Base-by-base conservation (phyloP, 2,888 invertebrate species). In the Plagiodera versicolora region DNA sequence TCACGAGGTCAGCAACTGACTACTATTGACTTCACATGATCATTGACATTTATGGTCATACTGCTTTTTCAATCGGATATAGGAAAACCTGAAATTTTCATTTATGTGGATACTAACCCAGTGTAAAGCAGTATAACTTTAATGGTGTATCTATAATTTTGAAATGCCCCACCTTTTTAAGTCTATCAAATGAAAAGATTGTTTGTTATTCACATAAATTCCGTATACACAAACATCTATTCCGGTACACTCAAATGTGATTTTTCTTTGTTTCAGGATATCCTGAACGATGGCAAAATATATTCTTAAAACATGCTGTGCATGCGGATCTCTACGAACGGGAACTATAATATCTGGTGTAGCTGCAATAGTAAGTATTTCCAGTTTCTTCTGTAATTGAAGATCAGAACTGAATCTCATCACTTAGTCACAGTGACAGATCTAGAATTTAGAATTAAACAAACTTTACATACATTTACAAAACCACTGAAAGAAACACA, bases 311-410 rank as follows among this genome's bases (percentile, higher is more conserved):
- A 82, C 84, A 60, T 92, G 89, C 74, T 92, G 91, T 74, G 82
- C 87, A 52, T 90, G 90, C 72, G 87, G 85, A 53, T 87, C 90
- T 16, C 84, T 92, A 11, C 85, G 89, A 64, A 85, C 87, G 5
- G 93, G 93, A 4, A 88, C 92, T 1, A 81, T 92, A 50, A 84
- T 91, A 72, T 88, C 88, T 16, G 92, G 89, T 53, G 75, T 86
- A 32, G 82, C 87, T 66, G 91, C 91, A 64, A 89, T 92, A 73
- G 83, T 92, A 79, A 82, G 83, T 80, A 58, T 3, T 24, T 24
- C 24, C 24, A 6, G n/a, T 56, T 35, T 24, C 18, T 45, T 4
- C n/a, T 28, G 28, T 51, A n/a, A 30, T 19, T 20, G 14, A 14
- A 8, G 24, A 5, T 24, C 24, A 24, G 24, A 24, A n/a, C n/a